Conservation (phyloP, 2,888 invertebrate genomes). For the Sialis fuliginosa region DNA sequence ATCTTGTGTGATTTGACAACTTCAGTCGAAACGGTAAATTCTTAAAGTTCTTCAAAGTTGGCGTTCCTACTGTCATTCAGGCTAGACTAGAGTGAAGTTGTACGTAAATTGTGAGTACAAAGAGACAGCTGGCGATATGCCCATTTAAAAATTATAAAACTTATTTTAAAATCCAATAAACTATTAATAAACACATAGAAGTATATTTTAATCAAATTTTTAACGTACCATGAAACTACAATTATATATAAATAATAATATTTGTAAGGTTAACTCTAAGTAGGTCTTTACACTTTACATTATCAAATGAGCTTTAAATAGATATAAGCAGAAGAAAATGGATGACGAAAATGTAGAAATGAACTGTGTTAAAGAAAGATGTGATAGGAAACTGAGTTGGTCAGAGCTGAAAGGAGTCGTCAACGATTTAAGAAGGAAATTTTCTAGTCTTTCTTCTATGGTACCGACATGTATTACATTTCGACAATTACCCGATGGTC, state of each 20-base stretch:
- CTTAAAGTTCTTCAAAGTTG: neutral
- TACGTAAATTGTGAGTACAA: neutral
- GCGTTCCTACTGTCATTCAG: neutral
- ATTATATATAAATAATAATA: neutral
- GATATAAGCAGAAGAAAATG: constrained; percentile 1
- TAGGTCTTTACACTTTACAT: constrained; percentile 1
- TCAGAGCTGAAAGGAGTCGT: constrained; percentile 64
- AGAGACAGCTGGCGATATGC: neutral
- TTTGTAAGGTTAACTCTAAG: constrained; percentile 2
- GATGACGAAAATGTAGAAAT: constrained; percentile 2
- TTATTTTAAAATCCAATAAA: neutral
- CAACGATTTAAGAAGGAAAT: constrained; percentile 58
- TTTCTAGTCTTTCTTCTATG: constrained; percentile 62
- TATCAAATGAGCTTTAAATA: neutral
- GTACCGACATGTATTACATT: constrained; percentile 71
- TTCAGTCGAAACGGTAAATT: too few species aligned
- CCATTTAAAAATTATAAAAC: neutral
- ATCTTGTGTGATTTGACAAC: too few species aligned
- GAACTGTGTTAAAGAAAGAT: neutral
- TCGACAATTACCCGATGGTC: constrained; percentile 57
- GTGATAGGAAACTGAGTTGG: constrained; percentile 37
- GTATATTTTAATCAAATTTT: neutral
- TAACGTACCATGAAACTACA: neutral
- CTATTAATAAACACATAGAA: neutral
- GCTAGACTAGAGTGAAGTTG: neutral